Conservation (phyloP, 1,140 invertebrate genomes). For the Brachionus plicatilis region DNA sequence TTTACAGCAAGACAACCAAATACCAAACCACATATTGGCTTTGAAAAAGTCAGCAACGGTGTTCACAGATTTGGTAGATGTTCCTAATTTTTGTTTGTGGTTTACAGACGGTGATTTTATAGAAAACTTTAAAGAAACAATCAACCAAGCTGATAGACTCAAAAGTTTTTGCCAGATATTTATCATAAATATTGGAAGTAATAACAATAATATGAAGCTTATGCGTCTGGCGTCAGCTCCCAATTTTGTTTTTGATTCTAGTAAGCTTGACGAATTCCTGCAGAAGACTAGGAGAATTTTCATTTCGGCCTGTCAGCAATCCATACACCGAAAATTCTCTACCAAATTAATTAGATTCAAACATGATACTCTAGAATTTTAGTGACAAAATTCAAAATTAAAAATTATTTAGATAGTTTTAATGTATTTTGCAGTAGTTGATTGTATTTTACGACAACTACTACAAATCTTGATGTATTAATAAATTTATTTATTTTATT, state of each 20-base stretch:
- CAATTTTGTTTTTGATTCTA: background rate
- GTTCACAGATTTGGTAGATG: background rate
- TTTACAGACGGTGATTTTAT: background rate
- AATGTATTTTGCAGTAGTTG: too few relatives aligned
- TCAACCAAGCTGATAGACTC: background rate
- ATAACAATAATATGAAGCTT: background rate
- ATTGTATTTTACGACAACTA: too few relatives aligned
- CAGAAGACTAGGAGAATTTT: background rate
- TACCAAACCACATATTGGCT: background rate
- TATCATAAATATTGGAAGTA: background rate
- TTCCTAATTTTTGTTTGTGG: background rate
- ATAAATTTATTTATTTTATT: too few relatives aligned
- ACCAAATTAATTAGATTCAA: background rate
- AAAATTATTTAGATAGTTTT: too few relatives aligned
- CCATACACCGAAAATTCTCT: background rate
- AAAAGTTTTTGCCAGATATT: constrained; percentile 30
- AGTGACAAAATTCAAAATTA: too few relatives aligned
- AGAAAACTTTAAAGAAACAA: background rate
- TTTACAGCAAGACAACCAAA: background rate
- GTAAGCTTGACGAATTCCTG: background rate
- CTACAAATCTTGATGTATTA: too few relatives aligned
- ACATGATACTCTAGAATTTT: background rate
- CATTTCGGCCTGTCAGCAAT: background rate
- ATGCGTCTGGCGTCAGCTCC: background rate
- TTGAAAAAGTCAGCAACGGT: background rate